A percentile compares a stretch with the other conserved stretches of the same genome.
Evolutionary conservation across 2,888 invertebrate genomes (phyloP).

Genomic region (Acholoe squamosa): DNA sequence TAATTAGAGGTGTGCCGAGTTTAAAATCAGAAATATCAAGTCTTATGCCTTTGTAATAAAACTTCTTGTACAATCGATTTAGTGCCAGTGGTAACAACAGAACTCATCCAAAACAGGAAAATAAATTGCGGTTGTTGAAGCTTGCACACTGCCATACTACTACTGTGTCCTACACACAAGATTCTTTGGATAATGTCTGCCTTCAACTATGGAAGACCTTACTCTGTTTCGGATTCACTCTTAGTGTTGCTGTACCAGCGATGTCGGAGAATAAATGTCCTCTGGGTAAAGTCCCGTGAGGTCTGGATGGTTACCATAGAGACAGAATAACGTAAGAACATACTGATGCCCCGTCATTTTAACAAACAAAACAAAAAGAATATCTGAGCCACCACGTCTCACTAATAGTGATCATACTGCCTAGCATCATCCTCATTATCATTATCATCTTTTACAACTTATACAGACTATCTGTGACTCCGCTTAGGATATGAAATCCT

Average conservation of each 20-base stretch:
- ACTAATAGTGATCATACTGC: constrained; percentile 6
- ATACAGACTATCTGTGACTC: not conserved
- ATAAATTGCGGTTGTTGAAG: not conserved
- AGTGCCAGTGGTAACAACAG: too few relatives aligned
- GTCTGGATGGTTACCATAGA: constrained; percentile 50
- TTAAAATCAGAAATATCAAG: too few relatives aligned
- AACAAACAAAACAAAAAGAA: not conserved
- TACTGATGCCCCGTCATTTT: constrained; percentile 48
- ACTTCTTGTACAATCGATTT: too few relatives aligned
- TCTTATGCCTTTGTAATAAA: too few relatives aligned
- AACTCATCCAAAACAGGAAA: too few relatives aligned
- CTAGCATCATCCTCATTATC: not conserved
- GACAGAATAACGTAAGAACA: constrained; percentile 51
- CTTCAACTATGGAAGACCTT: not conserved
- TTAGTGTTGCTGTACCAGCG: not conserved
- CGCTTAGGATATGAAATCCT: not conserved
- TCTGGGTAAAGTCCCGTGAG: not conserved
- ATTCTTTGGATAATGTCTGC: not conserved
- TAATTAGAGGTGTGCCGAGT: too few relatives aligned
- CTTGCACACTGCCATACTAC: not conserved
- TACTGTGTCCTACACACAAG: not conserved
- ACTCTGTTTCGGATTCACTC: not conserved
- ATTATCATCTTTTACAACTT: constrained; percentile 2
- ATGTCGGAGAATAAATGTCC: not conserved
- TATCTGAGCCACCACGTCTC: constrained; percentile 27